Percentiles rank a stretch among this genome's conserved stretches.
These are phyloP conservation scores for Pteropus rufus DNA, from an alignment of 2,797 vertebrate genomes.

Conservation along the genomic window DNA sequence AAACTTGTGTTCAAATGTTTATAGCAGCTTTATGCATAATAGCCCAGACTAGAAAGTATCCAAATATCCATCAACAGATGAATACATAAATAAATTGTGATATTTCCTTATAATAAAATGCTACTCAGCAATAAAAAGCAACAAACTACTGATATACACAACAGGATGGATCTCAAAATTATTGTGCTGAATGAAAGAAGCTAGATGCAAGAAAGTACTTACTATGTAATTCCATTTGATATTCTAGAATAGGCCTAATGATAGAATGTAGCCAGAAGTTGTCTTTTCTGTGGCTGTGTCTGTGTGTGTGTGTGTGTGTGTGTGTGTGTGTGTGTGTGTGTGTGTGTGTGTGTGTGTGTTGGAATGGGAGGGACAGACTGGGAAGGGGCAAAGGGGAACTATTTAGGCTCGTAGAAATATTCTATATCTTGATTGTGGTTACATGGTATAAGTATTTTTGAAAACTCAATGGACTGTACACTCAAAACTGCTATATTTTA, in stretches of 20 bases:
- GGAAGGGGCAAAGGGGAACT: background rate
- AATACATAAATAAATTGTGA: background rate
- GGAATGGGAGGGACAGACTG: fast-evolving
- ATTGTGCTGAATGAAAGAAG: background rate
- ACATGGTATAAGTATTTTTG: background rate
- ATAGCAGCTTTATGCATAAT: background rate
- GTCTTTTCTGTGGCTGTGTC: background rate
- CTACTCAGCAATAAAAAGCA: background rate
- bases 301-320: background rate
- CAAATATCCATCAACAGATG: background rate
- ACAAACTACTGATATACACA: background rate
- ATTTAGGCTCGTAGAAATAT: background rate
- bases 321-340: background rate
- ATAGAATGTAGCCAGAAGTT: background rate
- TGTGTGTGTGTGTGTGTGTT: background rate
- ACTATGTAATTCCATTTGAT: background rate
- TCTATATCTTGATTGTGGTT: background rate
- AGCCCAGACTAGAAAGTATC: background rate
- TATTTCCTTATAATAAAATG: background rate
- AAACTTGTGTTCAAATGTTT: background rate
- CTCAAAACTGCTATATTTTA: background rate
- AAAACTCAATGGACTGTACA: background rate
- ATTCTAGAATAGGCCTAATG: background rate
- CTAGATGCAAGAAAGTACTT: background rate
- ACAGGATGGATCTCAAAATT: background rate